These are phyloP conservation scores for Saturnia pavonia DNA, from an alignment of 2,888 invertebrate genomes.

Conservation along the genomic window DNA sequence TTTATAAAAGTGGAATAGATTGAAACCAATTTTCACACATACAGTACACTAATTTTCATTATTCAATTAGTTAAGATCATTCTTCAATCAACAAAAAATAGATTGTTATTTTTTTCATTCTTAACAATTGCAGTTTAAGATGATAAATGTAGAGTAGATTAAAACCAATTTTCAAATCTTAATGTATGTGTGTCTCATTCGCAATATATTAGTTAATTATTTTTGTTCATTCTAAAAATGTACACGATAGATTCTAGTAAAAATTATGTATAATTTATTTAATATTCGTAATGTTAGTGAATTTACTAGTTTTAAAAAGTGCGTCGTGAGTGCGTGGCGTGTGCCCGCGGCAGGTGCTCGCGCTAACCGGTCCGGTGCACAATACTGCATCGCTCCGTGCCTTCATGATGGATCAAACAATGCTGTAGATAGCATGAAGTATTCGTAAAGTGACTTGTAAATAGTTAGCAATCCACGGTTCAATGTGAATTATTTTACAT, in stretches of 20 bases:
- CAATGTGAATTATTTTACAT: slow-evolving; percentile 2
- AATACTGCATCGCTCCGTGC: slow-evolving; percentile 32
- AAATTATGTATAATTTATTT: slow-evolving; percentile 9
- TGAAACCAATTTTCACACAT: too few relatives aligned
- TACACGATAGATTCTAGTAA: background rate
- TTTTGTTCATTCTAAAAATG: background rate
- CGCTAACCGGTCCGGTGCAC: slow-evolving; percentile 26
- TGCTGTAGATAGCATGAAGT: slow-evolving; percentile 14
- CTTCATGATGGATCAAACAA: slow-evolving; percentile 14
- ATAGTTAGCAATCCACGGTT: slow-evolving; percentile 13
- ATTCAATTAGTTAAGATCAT: too few relatives aligned
- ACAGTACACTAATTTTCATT: too few relatives aligned
- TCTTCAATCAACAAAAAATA: too few relatives aligned
- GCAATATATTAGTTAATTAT: background rate
- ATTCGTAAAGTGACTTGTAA: slow-evolving; percentile 16
- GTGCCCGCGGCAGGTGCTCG: slow-evolving; percentile 76
- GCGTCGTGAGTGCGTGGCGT: slow-evolving; percentile 59
- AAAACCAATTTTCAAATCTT: background rate
- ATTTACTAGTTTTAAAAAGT: slow-evolving; percentile 39
- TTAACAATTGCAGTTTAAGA: background rate
- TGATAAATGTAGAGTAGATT: background rate
- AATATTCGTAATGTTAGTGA: slow-evolving; percentile 11
- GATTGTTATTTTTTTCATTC: too few relatives aligned
- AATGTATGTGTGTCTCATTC: background rate
- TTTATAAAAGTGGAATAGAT: too few relatives aligned